Evolutionary conservation across 2,113 vertebrate genomes (phyloP).

Genomic region (Arothron firmamentum): DNA sequence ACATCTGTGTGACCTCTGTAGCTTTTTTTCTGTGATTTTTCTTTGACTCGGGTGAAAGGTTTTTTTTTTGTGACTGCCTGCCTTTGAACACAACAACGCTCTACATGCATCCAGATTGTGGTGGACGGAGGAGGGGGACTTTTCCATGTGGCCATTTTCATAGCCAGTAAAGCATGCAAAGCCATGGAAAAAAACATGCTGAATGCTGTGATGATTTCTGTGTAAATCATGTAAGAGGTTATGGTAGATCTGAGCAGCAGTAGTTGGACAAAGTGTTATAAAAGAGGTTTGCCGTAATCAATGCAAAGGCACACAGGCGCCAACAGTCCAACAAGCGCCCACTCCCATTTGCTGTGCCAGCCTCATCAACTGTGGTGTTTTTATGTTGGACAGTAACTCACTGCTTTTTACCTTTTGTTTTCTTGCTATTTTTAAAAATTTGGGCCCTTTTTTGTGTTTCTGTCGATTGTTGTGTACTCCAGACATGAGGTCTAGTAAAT

Average conservation of each 20-base stretch:
- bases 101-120: conserved; percentile 5
- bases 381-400: conserved; percentile 68
- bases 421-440: conserved; percentile 45
- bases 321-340: conserved; percentile 56
- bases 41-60: neutral
- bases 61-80: conserved; percentile 11
- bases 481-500: conserved; percentile 75
- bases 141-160: conserved; percentile 2
- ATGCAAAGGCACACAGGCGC: conserved; percentile 43
- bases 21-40: conserved; percentile 9
- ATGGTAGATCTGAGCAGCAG: conserved; percentile 36
- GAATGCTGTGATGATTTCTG: conserved; percentile 45
- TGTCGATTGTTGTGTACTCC: conserved; percentile 64
- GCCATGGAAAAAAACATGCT: conserved; percentile 20
- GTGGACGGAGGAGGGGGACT: conserved; percentile 14
- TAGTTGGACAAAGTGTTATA: conserved; percentile 41
- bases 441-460: conserved; percentile 42
- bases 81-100: conserved; percentile 1
- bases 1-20: conserved; percentile 9
- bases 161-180: conserved; percentile 47
- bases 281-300: conserved; percentile 47
- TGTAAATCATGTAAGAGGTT: conserved; percentile 49
- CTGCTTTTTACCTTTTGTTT: conserved; percentile 61
- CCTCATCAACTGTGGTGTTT: conserved; percentile 62
- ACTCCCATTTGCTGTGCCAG: conserved; percentile 58